Evolutionary conservation across 2,888 invertebrate genomes (phyloP).

Genomic region (Tetragnatha montana): DNA sequence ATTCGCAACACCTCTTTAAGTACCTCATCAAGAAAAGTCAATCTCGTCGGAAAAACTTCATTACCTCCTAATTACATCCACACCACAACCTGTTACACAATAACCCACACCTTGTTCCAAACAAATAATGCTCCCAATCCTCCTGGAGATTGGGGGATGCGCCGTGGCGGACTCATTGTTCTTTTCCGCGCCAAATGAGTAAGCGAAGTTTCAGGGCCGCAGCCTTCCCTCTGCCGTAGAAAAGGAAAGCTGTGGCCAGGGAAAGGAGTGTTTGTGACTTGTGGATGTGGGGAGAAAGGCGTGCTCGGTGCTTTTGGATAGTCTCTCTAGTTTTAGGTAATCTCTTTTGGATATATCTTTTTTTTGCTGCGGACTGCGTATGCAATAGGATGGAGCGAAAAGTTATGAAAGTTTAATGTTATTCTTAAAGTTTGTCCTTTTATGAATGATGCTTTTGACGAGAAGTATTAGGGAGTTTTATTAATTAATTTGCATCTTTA

Average conservation of each 20-base stretch:
- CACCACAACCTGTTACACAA: not conserved
- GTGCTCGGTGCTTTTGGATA: not conserved
- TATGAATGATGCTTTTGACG: no score
- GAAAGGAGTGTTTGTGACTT: constrained; percentile 5
- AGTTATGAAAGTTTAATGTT: no score
- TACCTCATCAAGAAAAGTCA: no score
- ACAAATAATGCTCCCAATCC: not conserved
- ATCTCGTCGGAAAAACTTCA: no score
- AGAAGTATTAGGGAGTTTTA: no score
- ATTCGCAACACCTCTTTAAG: no score
- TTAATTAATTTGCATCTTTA: no score
- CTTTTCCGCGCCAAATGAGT: constrained; percentile 27
- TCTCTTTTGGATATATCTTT: not conserved
- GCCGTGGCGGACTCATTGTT: constrained; percentile 40
- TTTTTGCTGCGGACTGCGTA: not conserved
- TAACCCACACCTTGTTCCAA: not conserved
- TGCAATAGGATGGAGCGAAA: no score
- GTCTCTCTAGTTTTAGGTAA: not conserved
- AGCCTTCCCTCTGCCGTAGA: constrained; percentile 34
- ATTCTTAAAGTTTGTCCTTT: no score
- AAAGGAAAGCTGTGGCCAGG: constrained; percentile 1
- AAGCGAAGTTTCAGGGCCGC: constrained; percentile 56
- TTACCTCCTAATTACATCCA: no score
- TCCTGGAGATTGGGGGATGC: not conserved
- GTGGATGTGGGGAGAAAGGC: constrained; percentile 28